These are phyloP conservation scores for Bombus picipes DNA, from an alignment of 1,140 invertebrate genomes.

Conservation along the genomic window DNA sequence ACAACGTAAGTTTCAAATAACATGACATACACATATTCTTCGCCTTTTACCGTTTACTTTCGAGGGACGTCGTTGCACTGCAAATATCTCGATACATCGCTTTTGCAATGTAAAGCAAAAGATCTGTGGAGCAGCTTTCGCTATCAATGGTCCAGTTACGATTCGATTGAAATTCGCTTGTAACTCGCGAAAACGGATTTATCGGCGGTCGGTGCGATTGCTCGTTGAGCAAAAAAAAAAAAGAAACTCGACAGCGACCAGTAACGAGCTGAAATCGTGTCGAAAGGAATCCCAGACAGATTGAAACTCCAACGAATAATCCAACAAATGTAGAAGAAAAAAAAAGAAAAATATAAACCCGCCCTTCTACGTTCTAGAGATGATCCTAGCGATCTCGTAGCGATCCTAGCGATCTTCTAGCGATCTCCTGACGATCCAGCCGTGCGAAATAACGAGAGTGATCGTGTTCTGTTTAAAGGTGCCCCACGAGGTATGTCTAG, in stretches of 20 bases:
- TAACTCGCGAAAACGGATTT: not conserved
- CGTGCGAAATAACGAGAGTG: slow-evolving; percentile 71
- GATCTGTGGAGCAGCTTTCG: not conserved
- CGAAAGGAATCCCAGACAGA: too few species aligned
- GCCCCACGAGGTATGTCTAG: slow-evolving; percentile 82
- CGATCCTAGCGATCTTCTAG: not conserved
- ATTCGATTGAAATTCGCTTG: not conserved
- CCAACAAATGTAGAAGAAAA: not conserved
- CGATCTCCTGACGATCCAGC: not conserved
- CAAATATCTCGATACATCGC: too few species aligned
- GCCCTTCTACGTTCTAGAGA: not conserved
- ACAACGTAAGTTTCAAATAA: too few species aligned
- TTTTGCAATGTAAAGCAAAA: not conserved
- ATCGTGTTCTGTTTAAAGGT: slow-evolving; percentile 80
- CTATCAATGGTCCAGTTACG: too few species aligned
- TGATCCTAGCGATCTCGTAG: not conserved
- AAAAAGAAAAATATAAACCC: not conserved
- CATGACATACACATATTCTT: too few species aligned
- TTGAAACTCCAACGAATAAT: not conserved
- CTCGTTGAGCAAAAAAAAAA: not conserved
- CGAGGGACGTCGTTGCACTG: too few species aligned
- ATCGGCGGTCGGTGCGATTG: too few species aligned
- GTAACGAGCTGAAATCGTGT: not conserved
- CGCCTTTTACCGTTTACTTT: too few species aligned
- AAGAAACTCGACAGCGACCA: too few species aligned